Percentiles rank a stretch among this genome's conserved stretches.
These are phyloP conservation scores for Caranx melampygus DNA, from an alignment of 2,113 vertebrate species.

Conservation along the genomic window DNA sequence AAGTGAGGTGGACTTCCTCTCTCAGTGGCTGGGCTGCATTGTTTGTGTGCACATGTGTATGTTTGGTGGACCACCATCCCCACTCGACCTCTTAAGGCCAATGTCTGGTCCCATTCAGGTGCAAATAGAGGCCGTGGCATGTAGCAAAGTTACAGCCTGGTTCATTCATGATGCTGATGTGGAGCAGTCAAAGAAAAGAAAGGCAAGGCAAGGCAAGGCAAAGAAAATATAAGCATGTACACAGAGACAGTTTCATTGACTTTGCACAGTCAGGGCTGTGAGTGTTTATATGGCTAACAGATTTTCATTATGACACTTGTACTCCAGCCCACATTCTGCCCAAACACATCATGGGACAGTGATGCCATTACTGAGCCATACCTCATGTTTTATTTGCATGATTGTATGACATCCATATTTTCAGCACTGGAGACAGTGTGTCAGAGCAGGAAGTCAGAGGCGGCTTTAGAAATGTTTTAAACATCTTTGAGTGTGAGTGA, in stretches of 20 bases:
- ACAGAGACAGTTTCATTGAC: background rate
- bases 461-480: constrained; percentile 2
- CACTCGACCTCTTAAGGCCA: constrained; percentile 13
- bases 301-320: constrained; percentile 7
- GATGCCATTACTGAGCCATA: constrained; percentile 36
- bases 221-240: background rate
- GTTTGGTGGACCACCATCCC: background rate
- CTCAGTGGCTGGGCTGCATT: constrained; percentile 8
- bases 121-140: constrained; percentile 55
- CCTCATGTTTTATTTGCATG: constrained; percentile 18
- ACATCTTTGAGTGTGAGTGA: constrained; percentile 23
- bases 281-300: background rate
- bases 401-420: constrained; percentile 9
- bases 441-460: constrained; percentile 42
- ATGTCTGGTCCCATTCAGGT: constrained; percentile 62
- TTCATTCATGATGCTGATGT: too few species aligned
- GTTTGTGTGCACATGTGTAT: constrained; percentile 29
- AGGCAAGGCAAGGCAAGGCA: background rate
- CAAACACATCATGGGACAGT: constrained; percentile 26
- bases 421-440: constrained; percentile 14
- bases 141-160: constrained; percentile 58
- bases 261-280: too few species aligned
- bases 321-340: constrained; percentile 2
- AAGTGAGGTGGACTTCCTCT: constrained; percentile 1
- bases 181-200: too few species aligned